Base-by-base conservation (phyloP, 2,113 vertebrate genomes). In the Bucco capensis region DNA sequence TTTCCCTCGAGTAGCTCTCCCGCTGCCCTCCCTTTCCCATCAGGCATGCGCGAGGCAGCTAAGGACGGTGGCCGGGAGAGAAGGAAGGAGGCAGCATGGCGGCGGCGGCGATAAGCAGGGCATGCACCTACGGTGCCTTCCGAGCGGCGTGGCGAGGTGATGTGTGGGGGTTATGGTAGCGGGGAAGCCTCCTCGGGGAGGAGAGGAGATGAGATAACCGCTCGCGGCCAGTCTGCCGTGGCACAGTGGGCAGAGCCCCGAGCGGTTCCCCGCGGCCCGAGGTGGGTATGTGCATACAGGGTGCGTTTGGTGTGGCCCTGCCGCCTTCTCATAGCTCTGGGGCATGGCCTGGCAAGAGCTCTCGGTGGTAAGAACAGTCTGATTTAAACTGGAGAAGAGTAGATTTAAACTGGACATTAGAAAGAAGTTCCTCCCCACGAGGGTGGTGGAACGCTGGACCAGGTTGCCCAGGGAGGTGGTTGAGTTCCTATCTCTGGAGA, bases 1-100 rank as follows among this genome's bases (percentile, higher is more conserved):
- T 18, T 2, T 0, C 8, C 9, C 7, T 4, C 3, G 4, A 51
- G 2, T 2, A 2, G 0, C 2, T 42, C 4, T 0, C 9, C 51
- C 5, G 16, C 24, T n/a, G 22, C 23, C 4, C 5, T 31, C 2
- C 5, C 56, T 44, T 33, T 31, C 7, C 3, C 5, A 1, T 60
- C 90, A 81, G 92, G 94, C 94, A 27, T 2, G 10, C 12, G 8
- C 1, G 0, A 12, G 50, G 15, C 62, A 5, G 5, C 73, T 8
- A 27, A 6, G 19, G 10, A 40, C 81, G 74, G 84, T 2, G 82
- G 56, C 35, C 27, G 46, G 27, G 8, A 4, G 58, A 1, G 27
- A 42, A 37, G 10, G 6, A 28, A 3, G 14, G 15, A 6, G 10
- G 5, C 8, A 8, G 2, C 2, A 94, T 95, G 95, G 93, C 92